Percentiles rank a stretch among this genome's conserved stretches.
These are phyloP conservation scores for Littorina saxatilis DNA, from an alignment of 1,140 invertebrate species.

Conservation along the genomic window DNA sequence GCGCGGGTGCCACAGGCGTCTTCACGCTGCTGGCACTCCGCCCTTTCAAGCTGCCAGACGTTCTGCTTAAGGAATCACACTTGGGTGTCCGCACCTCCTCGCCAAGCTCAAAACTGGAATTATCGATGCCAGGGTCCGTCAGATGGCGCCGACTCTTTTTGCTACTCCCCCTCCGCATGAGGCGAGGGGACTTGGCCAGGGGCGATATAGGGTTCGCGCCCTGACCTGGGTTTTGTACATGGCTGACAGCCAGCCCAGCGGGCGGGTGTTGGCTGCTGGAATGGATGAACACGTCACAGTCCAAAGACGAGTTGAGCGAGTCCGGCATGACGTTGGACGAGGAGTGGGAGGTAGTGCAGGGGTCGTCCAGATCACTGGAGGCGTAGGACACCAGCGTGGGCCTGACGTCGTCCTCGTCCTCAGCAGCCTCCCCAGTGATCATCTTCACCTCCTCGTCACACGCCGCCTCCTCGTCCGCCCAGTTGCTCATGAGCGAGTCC, in stretches of 20 bases:
- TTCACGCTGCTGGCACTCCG: slow-evolving; percentile 31
- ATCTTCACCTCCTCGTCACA: slow-evolving; percentile 67
- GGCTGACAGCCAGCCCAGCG: slow-evolving; percentile 1
- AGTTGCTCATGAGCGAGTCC: slow-evolving; percentile 59
- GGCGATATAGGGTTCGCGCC: slow-evolving; percentile 24
- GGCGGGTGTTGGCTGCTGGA: slow-evolving; percentile 27
- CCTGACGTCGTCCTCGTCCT: slow-evolving; percentile 59
- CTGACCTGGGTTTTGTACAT: slow-evolving; percentile 23
- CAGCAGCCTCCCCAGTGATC: slow-evolving; percentile 63
- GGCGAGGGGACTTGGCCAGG: slow-evolving; percentile 26
- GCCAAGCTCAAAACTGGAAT: slow-evolving; percentile 58
- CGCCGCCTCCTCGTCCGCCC: slow-evolving; percentile 64
- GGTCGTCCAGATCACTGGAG: slow-evolving; percentile 49
- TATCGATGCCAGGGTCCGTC: slow-evolving; percentile 53
- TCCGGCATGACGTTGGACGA: slow-evolving; percentile 32
- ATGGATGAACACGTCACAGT: slow-evolving; percentile 15
- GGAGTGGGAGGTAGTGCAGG: slow-evolving; percentile 29
- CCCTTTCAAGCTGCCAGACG: slow-evolving; percentile 27
- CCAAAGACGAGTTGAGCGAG: slow-evolving; percentile 31
- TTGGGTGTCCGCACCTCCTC: slow-evolving; percentile 45
- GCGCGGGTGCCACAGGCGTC: neutral
- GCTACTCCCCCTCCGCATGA: slow-evolving; percentile 31
- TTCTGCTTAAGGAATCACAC: slow-evolving; percentile 36
- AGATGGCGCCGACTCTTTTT: slow-evolving; percentile 6
- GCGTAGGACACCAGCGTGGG: slow-evolving; percentile 51